Evolutionary conservation across 2,797 vertebrate genomes (phyloP).

Genomic region (Gallinago stenura): DNA sequence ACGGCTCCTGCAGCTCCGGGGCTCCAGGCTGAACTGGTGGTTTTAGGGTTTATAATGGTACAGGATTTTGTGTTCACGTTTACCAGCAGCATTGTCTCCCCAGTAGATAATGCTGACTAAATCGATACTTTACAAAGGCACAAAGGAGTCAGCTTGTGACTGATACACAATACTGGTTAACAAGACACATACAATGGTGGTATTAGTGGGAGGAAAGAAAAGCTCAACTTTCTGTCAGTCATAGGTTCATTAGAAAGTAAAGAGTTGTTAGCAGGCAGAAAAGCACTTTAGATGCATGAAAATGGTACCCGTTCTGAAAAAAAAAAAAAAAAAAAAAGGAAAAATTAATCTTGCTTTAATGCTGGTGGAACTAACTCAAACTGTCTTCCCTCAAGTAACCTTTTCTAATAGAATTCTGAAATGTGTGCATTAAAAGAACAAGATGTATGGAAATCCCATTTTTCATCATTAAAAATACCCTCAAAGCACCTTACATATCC

Average conservation of each 20-base stretch:
- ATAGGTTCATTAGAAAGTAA: conserved; percentile 60
- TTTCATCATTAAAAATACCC: background rate
- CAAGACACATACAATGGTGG: conserved; percentile 56
- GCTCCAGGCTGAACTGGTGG: background rate
- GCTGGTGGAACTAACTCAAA: background rate
- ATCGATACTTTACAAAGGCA: conserved; percentile 66
- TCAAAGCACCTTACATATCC: background rate
- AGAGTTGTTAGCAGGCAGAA: conserved; percentile 43
- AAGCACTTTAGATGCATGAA: conserved; percentile 33
- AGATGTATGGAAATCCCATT: background rate
- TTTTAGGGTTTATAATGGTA: background rate
- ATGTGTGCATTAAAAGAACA: background rate
- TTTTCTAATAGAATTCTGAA: background rate
- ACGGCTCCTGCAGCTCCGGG: background rate
- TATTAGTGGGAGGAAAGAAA: conserved; percentile 72
- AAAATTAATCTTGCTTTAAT: conserved; percentile 28
- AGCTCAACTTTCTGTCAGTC: conserved; percentile 65
- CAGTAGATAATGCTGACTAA: conserved; percentile 65
- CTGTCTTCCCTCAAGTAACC: background rate
- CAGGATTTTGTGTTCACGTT: background rate
- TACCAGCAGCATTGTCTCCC: conserved; percentile 29
- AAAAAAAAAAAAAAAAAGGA: background rate
- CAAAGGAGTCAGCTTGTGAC: conserved; percentile 72
- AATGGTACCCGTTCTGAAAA: conserved; percentile 6
- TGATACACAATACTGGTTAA: conserved; percentile 69